phyloP scores from a whole-genome alignment of 2,797 vertebrate genomes.

The Leptatherina wallacei region DNA sequence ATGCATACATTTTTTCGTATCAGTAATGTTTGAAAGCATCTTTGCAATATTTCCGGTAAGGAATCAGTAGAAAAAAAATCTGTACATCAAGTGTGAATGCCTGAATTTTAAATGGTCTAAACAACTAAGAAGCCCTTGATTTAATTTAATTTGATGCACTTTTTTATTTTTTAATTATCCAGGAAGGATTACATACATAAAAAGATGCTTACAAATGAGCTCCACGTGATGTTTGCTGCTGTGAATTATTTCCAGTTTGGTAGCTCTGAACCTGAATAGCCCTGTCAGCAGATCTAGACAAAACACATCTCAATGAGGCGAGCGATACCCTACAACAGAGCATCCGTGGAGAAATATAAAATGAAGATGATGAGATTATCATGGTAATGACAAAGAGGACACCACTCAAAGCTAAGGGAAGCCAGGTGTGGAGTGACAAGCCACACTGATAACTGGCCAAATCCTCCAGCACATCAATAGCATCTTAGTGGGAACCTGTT shows the following conservation, averaged over 20 bases:
- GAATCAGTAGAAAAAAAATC: no score
- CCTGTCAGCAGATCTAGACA: background rate
- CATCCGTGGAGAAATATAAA: conserved; percentile 16
- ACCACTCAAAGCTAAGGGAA: conserved; percentile 16
- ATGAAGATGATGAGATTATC: conserved; percentile 38
- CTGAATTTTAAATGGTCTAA: no score
- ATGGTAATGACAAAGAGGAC: conserved; percentile 23
- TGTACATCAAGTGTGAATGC: no score
- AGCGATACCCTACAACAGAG: conserved; percentile 35
- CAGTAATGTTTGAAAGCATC: no score
- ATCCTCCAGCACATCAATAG: conserved; percentile 22
- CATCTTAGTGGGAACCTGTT: conserved; percentile 5
- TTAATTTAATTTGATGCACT: no score
- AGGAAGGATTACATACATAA: background rate
- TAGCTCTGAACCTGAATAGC: background rate
- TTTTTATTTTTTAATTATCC: no score
- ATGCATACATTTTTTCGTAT: no score
- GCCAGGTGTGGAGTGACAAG: background rate
- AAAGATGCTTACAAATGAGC: no score
- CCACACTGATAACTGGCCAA: conserved; percentile 1
- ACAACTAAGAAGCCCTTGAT: no score
- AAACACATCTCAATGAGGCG: conserved; percentile 6
- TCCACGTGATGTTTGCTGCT: background rate
- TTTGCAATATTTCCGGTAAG: no score
- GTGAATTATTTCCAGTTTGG: background rate